Base-by-base conservation (phyloP, 2,888 invertebrate species). In the Sacculina carcini region DNA sequence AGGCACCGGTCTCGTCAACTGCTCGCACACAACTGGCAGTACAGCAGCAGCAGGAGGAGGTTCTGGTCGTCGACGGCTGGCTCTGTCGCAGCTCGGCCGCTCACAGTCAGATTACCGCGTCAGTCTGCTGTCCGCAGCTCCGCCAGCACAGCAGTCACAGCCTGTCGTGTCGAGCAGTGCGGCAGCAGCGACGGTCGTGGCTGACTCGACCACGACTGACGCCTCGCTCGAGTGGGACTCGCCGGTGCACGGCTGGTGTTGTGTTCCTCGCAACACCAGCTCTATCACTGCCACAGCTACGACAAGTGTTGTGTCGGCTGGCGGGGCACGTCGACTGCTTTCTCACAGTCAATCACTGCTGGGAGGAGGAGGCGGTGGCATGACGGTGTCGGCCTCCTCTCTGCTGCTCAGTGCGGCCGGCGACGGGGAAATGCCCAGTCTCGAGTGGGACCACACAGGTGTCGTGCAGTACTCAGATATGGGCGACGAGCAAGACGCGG, bases 201-300 rank as follows among this genome's bases (percentile, higher is more conserved):
- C 46, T 56, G 59, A 44, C 36, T 29, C 29, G 14, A 19, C 7
- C n/a, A 42, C 16, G 14, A 32, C 55, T 5, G 54, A 54, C 50
- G 55, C 52, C 14, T 56, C 57, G 10, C 31, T 54, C 31, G 57
- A 57, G 42, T 55, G 56, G 55, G 57, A 57, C 53, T 56, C 57
- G 19, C 55, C 56, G 16, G 50, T 53, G 26, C 56, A 57, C 48
- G 55, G 54, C 26, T 55, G 55, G 57, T 53, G 55, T 12, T 46
- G 51, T 19, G 46, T 40, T 29, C 40, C 48, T 12, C 32, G 50
- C 28, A n/a, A 2, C 42, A 24, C 14, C 42, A 7, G 16, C 26
- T 2, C 46, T 28, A 29, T 26, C 29, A 21, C n/a, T n/a, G n/a
- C n/a, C n/a, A n/a, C n/a, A n/a, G n/a, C n/a, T n/a, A n/a, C n/a